A percentile compares a stretch with the other conserved stretches of the same genome.
phyloP scores from a whole-genome alignment of 1,140 invertebrate genomes.

The Lepidurus packardi region DNA sequence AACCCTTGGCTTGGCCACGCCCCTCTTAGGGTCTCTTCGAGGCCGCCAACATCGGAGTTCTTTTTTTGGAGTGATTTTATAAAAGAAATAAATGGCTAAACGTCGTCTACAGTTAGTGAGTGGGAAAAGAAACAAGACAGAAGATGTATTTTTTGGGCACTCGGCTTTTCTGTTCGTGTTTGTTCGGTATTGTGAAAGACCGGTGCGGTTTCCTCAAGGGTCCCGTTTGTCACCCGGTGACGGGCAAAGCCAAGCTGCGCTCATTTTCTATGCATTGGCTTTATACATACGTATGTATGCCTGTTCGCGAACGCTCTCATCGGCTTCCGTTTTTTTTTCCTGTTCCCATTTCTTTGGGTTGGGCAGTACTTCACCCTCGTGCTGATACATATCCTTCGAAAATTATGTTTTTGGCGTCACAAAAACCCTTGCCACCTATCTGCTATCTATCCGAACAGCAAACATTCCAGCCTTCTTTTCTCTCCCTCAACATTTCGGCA shows the following conservation, averaged over 20 bases:
- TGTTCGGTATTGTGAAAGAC: background rate
- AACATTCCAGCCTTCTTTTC: no score
- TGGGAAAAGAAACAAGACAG: no score
- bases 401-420: background rate
- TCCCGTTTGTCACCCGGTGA: background rate
- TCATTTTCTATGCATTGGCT: constrained; percentile 15
- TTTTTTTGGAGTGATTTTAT: no score
- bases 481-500: no score
- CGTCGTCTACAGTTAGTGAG: no score
- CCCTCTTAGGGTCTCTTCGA: no score
- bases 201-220: background rate
- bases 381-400: background rate
- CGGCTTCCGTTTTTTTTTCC: background rate
- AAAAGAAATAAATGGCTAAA: no score
- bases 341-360: background rate
- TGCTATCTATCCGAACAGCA: no score
- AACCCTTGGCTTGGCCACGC: no score
- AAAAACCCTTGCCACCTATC: background rate
- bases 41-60: no score
- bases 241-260: background rate
- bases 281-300: background rate
- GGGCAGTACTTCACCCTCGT: background rate
- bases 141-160: no score
- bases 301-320: background rate
- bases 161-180: background rate